phyloP scores from a whole-genome alignment of 2,113 vertebrate species.

The Otocyon megalotis region DNA sequence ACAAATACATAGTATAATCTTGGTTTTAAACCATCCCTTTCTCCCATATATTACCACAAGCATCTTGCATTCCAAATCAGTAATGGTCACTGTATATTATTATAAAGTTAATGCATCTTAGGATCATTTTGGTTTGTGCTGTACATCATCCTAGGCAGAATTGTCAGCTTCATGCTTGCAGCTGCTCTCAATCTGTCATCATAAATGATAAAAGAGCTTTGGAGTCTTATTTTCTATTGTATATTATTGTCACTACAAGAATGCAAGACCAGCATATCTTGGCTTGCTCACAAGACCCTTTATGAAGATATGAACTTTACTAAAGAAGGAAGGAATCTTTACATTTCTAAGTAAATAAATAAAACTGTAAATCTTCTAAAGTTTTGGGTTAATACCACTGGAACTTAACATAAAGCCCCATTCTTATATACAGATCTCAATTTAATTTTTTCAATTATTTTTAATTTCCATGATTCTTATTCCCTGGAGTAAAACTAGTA shows the following conservation, averaged over 20 bases:
- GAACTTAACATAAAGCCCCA: background rate
- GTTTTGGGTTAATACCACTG: background rate
- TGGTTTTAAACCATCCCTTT: conserved; percentile 12
- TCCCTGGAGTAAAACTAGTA: background rate
- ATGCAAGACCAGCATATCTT: conserved; percentile 60
- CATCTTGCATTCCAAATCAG: background rate
- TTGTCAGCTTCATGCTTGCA: conserved; percentile 66
- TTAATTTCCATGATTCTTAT: background rate
- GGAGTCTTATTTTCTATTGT: conserved; percentile 63
- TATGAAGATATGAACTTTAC: conserved; percentile 18
- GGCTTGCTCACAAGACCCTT: conserved; percentile 44
- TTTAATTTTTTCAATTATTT: background rate
- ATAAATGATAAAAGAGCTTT: conserved; percentile 76
- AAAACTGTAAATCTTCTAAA: conserved; percentile 22
- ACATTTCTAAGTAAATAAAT: conserved; percentile 51
- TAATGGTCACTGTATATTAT: conserved; percentile 53
- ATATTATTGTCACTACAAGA: conserved; percentile 76
- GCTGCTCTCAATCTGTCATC: conserved; percentile 78
- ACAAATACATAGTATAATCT: background rate
- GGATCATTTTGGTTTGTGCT: conserved; percentile 61
- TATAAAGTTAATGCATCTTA: conserved; percentile 51
- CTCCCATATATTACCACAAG: background rate
- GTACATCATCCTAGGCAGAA: conserved; percentile 67
- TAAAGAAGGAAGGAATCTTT: background rate
- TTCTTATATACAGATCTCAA: background rate